Base-by-base conservation (phyloP, 2,888 invertebrate species). In the Xylophagus ater region DNA sequence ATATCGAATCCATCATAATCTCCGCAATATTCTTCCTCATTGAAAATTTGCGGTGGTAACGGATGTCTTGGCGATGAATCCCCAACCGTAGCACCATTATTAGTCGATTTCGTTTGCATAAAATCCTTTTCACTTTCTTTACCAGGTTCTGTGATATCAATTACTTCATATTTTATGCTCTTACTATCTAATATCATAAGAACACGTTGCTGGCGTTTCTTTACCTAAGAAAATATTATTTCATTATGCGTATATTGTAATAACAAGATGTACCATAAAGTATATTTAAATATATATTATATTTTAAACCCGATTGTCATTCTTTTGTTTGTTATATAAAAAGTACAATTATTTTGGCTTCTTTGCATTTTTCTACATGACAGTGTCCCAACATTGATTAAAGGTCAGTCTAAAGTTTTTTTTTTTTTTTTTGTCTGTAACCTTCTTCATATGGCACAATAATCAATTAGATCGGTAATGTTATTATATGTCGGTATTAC, bases 61-160 rank as follows among this genome's bases (percentile, higher is more conserved):
- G 89, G 78, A 52, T 85, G 81, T 59, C 81, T 75, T 31, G 81
- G 79, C 54, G 75, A 76, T 23, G 76, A 73, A 57, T 81, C 81
- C 57, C 79, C 74, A 26, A 79, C 76, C 32, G 83, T 84, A 43
- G 73, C 80, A 37, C 78, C 84, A 57, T 74, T 74, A 44, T 78
- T 73, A 48, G 78, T 84, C 36, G 84, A 77, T 62, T 89, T 87
- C 56, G 75, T 79, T 65, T 89, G 86, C 92, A 97, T 93, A 57
- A 86, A 85, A 53, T 87, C 85, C 65, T 89, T 87, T 50, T 86
- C 83, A 42, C 76, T 68, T 63, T 92, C 92, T 59, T 78, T 81
- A 36, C 85, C 88, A 13, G 94, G 92, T 62, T 93, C 93, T 34
- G 94, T 85, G 56, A 97, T 93, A 66, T 97, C 97, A 57, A 97